Evolutionary conservation across 2,888 invertebrate genomes (phyloP), one percentile per base, ranked within the genome.

Genomic region (Diaperis boleti): DNA sequence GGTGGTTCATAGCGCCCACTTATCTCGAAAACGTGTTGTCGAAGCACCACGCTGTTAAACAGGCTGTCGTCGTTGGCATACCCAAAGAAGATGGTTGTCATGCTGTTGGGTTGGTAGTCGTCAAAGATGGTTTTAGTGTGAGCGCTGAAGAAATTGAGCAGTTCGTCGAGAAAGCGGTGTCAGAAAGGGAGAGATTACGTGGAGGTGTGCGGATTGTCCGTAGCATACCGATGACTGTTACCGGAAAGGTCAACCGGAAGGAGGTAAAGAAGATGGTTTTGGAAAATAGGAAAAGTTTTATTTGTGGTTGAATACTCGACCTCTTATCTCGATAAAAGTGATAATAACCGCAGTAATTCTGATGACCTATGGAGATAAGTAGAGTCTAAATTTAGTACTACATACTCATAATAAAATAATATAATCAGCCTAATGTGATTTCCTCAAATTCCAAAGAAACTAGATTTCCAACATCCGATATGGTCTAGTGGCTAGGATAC

Each of bases 401-500:
- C n/a, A n/a, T n/a, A n/a, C n/a, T n/a, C n/a, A n/a, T n/a, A n/a
- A n/a, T n/a, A n/a, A n/a, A n/a, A n/a, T n/a, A n/a, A n/a, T n/a
- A n/a, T n/a, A n/a, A n/a, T n/a, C n/a, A n/a, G n/a, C n/a, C n/a
- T n/a, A n/a, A n/a, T n/a, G n/a, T n/a, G n/a, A n/a, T n/a, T n/a
- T n/a, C n/a, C n/a, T n/a, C n/a, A n/a, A n/a, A n/a, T n/a, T n/a
- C n/a, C n/a, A n/a, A n/a, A n/a, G n/a, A n/a, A n/a, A n/a, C n/a
- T n/a, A n/a, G n/a, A n/a, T n/a, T n/a, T n/a, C n/a, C n/a, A n/a
- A 26, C 6, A 26, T 26, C 6, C 26, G 26, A 26, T 26, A 26
- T 26, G 26, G 26, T 84, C 84, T 84, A 84, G 83, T 85, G 84
- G 84, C 82, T 85, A 85, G 84, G 84, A 85, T 85, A 85, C 82